Percentiles rank a stretch among this genome's conserved stretches.
Evolutionary conservation across 2,113 vertebrate genomes (phyloP).

Genomic region (Ptychochromis oligacanthus): DNA sequence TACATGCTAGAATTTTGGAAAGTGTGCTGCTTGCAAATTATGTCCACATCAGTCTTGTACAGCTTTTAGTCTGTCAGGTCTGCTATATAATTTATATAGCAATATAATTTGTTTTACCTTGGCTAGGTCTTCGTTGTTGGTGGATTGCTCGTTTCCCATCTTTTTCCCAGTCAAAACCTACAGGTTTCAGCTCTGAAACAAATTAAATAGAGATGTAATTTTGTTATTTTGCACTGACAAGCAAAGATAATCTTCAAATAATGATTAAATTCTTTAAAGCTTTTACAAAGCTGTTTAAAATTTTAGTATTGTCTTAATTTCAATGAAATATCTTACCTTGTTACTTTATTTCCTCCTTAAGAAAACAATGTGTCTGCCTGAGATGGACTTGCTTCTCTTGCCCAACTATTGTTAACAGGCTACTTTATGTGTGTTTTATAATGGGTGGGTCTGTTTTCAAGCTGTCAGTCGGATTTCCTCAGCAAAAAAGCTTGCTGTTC

Average conservation of each 20-base stretch:
- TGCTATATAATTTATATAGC: background rate
- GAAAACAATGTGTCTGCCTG: background rate
- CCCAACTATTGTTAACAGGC: conserved; percentile 24
- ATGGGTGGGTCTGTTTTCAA: conserved; percentile 71
- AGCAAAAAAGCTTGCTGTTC: background rate
- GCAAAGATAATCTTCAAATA: background rate
- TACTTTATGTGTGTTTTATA: conserved; percentile 57
- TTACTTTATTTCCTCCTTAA: conserved; percentile 22
- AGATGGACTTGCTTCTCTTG: conserved; percentile 12
- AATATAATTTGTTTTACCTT: conserved; percentile 71
- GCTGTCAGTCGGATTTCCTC: conserved; percentile 45
- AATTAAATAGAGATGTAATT: background rate
- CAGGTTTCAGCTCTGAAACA: conserved; percentile 10
- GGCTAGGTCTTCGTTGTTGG: background rate
- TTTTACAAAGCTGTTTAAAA: background rate
- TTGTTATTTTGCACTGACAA: background rate
- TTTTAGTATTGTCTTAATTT: background rate
- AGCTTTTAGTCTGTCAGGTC: background rate
- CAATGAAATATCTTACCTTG: conserved; percentile 36
- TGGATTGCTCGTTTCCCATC: conserved; percentile 78
- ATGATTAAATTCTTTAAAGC: background rate
- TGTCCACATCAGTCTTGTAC: background rate
- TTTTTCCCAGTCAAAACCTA: conserved; percentile 23
- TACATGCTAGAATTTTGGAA: background rate
- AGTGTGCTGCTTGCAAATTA: background rate